phyloP scores from a whole-genome alignment of 2,888 invertebrate species.

The Plebejus melissa region DNA sequence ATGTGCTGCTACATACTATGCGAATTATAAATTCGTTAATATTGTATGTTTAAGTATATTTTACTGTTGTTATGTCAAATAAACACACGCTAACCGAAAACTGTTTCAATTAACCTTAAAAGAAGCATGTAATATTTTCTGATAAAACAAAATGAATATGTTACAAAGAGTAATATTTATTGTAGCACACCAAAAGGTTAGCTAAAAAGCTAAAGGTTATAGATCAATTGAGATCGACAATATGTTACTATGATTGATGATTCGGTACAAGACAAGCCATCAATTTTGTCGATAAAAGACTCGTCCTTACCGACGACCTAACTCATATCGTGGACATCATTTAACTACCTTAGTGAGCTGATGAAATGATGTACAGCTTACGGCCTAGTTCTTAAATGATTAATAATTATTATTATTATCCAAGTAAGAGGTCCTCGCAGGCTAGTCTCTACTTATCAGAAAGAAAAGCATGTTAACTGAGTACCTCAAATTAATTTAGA shows the following conservation, averaged over 20 bases:
- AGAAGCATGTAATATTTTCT: neutral
- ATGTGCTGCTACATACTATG: neutral
- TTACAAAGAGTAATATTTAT: neutral
- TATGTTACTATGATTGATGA: slow-evolving; percentile 14
- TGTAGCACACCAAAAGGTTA: neutral
- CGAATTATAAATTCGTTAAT: neutral
- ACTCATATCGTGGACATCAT: neutral
- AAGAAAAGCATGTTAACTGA: no score
- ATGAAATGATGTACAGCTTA: neutral
- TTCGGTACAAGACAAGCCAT: neutral
- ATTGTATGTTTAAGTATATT: neutral
- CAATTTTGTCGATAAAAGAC: slow-evolving; percentile 7
- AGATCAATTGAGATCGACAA: slow-evolving; percentile 8
- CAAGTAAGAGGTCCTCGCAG: no score
- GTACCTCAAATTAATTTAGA: no score
- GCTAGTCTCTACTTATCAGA: no score
- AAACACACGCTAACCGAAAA: neutral
- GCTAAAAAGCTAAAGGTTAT: slow-evolving; percentile 1
- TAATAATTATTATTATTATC: no score
- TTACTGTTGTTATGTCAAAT: neutral
- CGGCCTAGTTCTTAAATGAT: no score
- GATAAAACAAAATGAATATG: neutral
- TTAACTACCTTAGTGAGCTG: neutral
- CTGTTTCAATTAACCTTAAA: neutral
- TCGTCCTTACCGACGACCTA: neutral